Evolutionary conservation across 2,888 invertebrate species (phyloP), one percentile per base, ranked within the genome.

Genomic region (Ceraclea dissimilis): DNA sequence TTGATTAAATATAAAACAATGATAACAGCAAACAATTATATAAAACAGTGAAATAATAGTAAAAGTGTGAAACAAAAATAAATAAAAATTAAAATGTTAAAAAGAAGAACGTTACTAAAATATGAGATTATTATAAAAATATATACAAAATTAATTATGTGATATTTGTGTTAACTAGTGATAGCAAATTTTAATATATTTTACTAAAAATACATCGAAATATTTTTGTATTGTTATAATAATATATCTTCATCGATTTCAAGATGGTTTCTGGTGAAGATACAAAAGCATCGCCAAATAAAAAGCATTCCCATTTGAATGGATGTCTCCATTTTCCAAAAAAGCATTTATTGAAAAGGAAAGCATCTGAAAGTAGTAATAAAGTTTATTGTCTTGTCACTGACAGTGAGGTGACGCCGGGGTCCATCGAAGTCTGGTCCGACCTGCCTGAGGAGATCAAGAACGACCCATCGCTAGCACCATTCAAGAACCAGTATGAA

Each of bases 371-470:
- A 4, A 26, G n/a, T 21, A 49, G 49, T 49, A 54, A 54, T 17
- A 49, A 39, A 17, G 64, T 72, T n/a, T 76, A 75, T 63, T 76
- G 75, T 64, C 64, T 75, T 68, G 71, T 76, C 54, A 73, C 79
- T 58, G 74, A 73, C 66, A 79, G 76, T 68, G 81, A 81, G 64
- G 73, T 82, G 50, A 82, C 81, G 0, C 81, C 82, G 8, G 80
- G 80, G 21, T 78, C 81, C 18, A 64, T 84, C 60, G 81, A 81
- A 63, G 79, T 84, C 19, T 86, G 85, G 85, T 71, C 80, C 51
- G 79, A 80, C 49, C 68, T 86, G 2, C 86, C 86, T 0, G 81
- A 83, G 58, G 78, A 79, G 60, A 82, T 86, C 67, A 81, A 84
- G 58, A 75, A 79, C 63, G 85, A 86, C 68, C 85, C 86, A 0